Base-by-base conservation (phyloP, 92 coral and sea anemone species). In the Bergia puertoricense region DNA sequence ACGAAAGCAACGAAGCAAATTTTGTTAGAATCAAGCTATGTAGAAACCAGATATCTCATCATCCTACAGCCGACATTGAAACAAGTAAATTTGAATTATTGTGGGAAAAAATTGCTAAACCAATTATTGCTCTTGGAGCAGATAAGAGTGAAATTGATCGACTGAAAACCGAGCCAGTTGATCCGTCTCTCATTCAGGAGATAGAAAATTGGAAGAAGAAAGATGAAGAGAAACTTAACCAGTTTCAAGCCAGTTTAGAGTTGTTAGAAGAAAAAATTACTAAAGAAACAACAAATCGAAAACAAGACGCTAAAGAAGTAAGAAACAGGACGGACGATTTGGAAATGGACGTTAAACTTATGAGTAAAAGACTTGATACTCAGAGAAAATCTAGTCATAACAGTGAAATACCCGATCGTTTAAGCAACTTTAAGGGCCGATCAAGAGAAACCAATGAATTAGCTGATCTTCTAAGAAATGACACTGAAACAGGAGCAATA, bases 41-140 rank as follows among this genome's bases (percentile, higher is more conserved):
- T 46, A 85, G 94, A 38, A 92, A 92, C 62, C 76, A 90, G 22
- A 73, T 92, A 42, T 92, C 82, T 65, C 94, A 92, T 42, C 45
- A 67, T 0, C 30, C 86, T 41, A 45, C 80, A 2, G 56, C 94
- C 18, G 91, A 74, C 3, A 77, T 79, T 39, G 67, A 86, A 13
- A 74, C 57, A 9, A 81, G 22, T 39, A 74, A 80, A 22, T 92
- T 90, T 30, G 88, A 92, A 14, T 85, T 38, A 15, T 75, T 71
- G 88, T 92, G 94, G 94, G 37, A 73, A 18, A 57, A 86, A 56
- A 66, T 86, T 36, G 71, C 89, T 13, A 4, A 30, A 8, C 23
- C 93, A 39, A 38, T 93, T 23, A 68, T 65, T 6, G 82, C 81
- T 0, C 85, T 93, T 16, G 92, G 86, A 56, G 40, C 86, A 8